Percentiles rank a stretch among this genome's conserved stretches.
Conservation (phyloP, 2,113 vertebrate species). For the Phyllostomus discolor region DNA sequence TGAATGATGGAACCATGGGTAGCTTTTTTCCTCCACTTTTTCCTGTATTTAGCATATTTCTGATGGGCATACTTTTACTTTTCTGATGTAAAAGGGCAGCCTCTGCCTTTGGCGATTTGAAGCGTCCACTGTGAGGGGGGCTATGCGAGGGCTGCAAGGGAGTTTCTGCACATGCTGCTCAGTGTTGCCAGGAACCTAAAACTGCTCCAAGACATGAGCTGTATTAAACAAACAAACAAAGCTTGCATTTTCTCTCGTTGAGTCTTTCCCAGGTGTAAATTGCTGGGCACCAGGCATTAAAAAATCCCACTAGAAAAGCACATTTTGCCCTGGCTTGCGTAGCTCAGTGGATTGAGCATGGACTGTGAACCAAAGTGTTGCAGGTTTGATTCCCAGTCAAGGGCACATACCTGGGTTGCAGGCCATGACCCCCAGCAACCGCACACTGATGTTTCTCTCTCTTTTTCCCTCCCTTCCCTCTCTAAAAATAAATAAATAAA, state of each 20-base stretch:
- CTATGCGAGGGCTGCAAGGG: neutral
- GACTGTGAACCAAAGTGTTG: too few species aligned
- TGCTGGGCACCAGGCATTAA: neutral
- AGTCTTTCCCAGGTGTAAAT: neutral
- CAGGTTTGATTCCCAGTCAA: too few species aligned
- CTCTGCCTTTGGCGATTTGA: neutral
- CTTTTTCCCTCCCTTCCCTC: too few species aligned
- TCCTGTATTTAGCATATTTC: slow-evolving; percentile 19
- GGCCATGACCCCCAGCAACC: too few species aligned
- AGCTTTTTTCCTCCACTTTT: neutral
- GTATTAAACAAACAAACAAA: neutral
- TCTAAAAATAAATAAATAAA: too few species aligned
- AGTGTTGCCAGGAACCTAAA: neutral
- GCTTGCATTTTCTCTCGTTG: neutral
- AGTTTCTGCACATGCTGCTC: neutral
- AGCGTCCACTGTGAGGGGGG: neutral
- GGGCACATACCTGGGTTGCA: too few species aligned
- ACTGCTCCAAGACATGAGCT: neutral
- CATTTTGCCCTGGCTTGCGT: too few species aligned
- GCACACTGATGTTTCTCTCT: too few species aligned
- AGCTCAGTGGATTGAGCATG: too few species aligned
- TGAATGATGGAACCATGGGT: neutral
- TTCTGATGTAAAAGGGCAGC: neutral
- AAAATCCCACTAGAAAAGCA: neutral
- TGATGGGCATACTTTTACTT: neutral